These are phyloP conservation scores for Monopis laevigella DNA, from an alignment of 2,888 invertebrate genomes.

Conservation along the genomic window DNA sequence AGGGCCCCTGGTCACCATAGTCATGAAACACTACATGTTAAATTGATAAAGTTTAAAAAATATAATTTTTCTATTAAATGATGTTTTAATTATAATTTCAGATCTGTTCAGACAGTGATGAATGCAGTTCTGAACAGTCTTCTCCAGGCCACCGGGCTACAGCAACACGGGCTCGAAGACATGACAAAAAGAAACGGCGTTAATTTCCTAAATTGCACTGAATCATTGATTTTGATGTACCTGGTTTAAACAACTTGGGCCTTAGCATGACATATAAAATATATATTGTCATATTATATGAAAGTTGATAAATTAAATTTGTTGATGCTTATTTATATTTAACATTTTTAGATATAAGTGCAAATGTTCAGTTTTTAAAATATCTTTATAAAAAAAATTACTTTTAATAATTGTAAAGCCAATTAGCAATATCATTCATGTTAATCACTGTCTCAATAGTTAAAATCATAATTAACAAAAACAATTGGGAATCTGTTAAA, in stretches of 20 bases:
- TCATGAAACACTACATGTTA: too few species aligned
- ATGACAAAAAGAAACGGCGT: constrained; percentile 78
- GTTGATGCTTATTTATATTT: neutral
- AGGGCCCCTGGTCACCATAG: too few species aligned
- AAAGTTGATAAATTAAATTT: neutral
- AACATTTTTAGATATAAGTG: neutral
- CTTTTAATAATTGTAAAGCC: too few species aligned
- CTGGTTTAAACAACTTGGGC: too few species aligned
- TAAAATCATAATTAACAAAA: too few species aligned
- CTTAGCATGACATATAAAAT: too few species aligned
- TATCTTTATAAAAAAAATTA: too few species aligned
- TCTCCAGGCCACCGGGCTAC: constrained; percentile 76
- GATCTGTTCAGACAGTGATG: constrained; percentile 74
- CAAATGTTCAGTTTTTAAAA: neutral
- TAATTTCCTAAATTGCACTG: too few species aligned
- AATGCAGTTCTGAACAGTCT: constrained; percentile 77
- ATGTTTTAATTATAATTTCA: constrained; percentile 32
- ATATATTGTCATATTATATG: neutral
- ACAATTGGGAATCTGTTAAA: too few species aligned
- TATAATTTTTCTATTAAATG: constrained; percentile 8
- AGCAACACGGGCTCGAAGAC: constrained; percentile 71
- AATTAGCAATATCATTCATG: too few species aligned
- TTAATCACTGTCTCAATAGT: too few species aligned
- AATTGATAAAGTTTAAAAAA: neutral
- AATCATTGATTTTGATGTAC: too few species aligned